Percentiles rank a stretch among this genome's conserved stretches.
Conservation (phyloP, 1,140 invertebrate genomes). For the Holcopasites calliopsidis region DNA sequence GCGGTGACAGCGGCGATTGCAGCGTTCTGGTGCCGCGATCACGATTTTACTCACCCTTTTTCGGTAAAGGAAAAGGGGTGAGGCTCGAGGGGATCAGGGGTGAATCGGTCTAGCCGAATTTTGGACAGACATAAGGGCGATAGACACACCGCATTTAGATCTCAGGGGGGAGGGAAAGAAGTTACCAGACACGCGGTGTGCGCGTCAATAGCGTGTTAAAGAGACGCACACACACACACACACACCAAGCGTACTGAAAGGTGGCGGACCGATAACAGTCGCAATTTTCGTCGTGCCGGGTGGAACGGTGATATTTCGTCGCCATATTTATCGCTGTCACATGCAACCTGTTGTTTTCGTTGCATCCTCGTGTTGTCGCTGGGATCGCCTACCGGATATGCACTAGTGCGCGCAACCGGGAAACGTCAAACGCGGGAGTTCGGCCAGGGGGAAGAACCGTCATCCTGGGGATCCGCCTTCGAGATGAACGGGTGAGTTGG, state of each 20-base stretch:
- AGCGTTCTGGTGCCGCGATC: conserved; percentile 30
- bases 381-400: conserved; percentile 36
- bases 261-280: no score
- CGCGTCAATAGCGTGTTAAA: not conserved
- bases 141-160: not conserved
- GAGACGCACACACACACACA: no score
- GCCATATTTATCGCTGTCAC: conserved; percentile 61
- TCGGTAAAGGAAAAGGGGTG: not conserved
- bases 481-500: conserved; percentile 73
- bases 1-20: conserved; percentile 29
- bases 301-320: conserved; percentile 17
- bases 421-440: conserved; percentile 42
- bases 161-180: not conserved
- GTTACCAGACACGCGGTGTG: not conserved
- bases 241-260: no score
- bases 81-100: not conserved
- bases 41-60: no score
- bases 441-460: conserved; percentile 38
- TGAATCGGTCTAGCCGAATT: not conserved
- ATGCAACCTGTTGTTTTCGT: conserved; percentile 73
- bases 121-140: not conserved
- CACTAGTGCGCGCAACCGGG: conserved; percentile 3
- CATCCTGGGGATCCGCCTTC: conserved; percentile 57
- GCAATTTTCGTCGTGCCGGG: not conserved
- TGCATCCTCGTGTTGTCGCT: conserved; percentile 58